Evolutionary conservation across 2,888 invertebrate species (phyloP).

Genomic region (Caenorhabditis sulstoni): DNA sequence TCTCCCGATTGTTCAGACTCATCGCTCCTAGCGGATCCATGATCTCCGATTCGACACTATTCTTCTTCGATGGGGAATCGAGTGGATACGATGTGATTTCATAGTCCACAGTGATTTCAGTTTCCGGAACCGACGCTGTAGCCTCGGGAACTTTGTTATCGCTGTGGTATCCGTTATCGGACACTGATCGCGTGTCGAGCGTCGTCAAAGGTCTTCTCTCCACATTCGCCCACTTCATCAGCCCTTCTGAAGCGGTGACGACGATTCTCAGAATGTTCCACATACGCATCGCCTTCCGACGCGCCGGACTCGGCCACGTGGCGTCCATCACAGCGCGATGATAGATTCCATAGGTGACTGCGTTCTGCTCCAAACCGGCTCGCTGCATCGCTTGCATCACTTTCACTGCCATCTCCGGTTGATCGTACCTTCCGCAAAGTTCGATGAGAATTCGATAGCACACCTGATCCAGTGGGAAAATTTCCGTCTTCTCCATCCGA

Average conservation of each 20-base stretch:
- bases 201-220: constrained; percentile 29
- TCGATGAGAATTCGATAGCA: constrained; percentile 99
- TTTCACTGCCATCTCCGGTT: constrained; percentile 95
- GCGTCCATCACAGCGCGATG: constrained; percentile 85
- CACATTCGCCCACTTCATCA: constrained; percentile 42
- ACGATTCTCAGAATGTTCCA: constrained; percentile 69
- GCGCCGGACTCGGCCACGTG: constrained; percentile 72
- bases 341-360: constrained; percentile 95
- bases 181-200: constrained; percentile 27
- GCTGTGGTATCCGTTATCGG: constrained; percentile 5
- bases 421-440: constrained; percentile 91
- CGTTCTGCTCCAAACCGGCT: constrained; percentile 94
- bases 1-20: constrained; percentile 11
- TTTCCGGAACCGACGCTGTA: background rate
- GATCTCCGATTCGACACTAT: constrained; percentile 6
- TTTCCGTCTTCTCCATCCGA: constrained; percentile 87
- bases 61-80: constrained; percentile 6
- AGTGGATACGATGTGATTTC: constrained; percentile 44
- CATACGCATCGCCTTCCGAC: constrained; percentile 67
- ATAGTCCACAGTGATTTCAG: constrained; percentile 53
- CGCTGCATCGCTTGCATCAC: constrained; percentile 88
- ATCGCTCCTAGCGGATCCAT: constrained; percentile 58
- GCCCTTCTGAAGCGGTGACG: constrained; percentile 14
- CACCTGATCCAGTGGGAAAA: constrained; percentile 82
- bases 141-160: constrained; percentile 16